phyloP scores from a whole-genome alignment of 2,797 vertebrate species.

The Lophius americanus region DNA sequence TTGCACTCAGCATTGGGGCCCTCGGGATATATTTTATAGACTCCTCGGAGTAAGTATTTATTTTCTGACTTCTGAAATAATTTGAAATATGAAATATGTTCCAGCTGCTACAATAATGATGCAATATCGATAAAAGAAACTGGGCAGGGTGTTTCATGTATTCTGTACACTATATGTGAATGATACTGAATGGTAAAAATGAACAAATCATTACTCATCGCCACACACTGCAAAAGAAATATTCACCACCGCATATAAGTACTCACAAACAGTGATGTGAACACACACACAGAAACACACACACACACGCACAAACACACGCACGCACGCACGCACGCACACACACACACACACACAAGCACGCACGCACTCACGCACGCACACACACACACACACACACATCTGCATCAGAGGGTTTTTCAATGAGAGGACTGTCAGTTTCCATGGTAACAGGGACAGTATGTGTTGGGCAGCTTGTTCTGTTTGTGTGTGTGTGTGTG shows the following conservation, averaged over 20 bases:
- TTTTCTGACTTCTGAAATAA: constrained; percentile 27
- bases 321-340: constrained; percentile 20
- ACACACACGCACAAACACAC: constrained; percentile 9
- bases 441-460: constrained; percentile 80
- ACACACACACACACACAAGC: constrained; percentile 41
- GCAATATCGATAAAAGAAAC: constrained; percentile 8
- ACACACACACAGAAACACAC: constrained; percentile 13
- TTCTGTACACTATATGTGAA: constrained; percentile 29
- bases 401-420: constrained; percentile 71
- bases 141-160: constrained; percentile 2
- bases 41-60: constrained; percentile 97
- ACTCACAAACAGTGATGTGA: constrained; percentile 14
- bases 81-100: constrained; percentile 8
- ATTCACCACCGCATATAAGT: constrained; percentile 55
- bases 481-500: constrained; percentile 35
- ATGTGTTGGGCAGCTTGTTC: constrained; percentile 53
- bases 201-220: constrained; percentile 37
- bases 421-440: constrained; percentile 82
- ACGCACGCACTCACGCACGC: constrained; percentile 35
- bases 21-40: constrained; percentile 99
- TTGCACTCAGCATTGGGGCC: constrained; percentile 99
- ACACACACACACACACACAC: neutral
- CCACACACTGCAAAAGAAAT: constrained; percentile 24
- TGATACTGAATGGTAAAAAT: constrained; percentile 30
- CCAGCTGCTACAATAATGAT: neutral